Conservation (phyloP, 2,113 vertebrate species). For the Boleophthalmus pectinirostris region DNA sequence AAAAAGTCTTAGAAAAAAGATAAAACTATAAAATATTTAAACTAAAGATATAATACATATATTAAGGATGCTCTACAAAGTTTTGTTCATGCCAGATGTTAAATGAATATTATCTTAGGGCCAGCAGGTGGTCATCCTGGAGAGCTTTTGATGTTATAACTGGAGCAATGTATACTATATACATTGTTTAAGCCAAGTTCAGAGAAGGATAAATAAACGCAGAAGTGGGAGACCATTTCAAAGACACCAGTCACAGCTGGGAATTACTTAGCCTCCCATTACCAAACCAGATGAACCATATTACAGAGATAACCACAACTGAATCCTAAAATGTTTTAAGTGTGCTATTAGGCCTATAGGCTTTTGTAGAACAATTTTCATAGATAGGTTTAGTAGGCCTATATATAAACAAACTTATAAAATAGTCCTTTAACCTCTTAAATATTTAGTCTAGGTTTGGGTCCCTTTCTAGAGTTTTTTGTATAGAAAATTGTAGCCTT, state of each 20-base stretch:
- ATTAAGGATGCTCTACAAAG: neutral
- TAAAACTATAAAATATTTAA: neutral
- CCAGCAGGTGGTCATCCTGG: neutral
- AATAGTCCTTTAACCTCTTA: neutral
- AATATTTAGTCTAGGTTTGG: neutral
- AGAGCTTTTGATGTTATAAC: constrained; percentile 31
- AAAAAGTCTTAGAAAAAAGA: neutral
- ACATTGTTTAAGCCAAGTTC: constrained; percentile 16
- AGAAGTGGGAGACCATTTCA: constrained; percentile 43
- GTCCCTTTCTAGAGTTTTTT: neutral
- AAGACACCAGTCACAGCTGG: constrained; percentile 42
- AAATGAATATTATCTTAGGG: constrained; percentile 12
- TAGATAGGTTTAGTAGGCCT: too few relatives aligned
- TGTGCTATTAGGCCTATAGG: too few relatives aligned
- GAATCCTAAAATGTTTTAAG: too few relatives aligned
- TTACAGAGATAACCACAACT: neutral
- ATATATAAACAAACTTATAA: too few relatives aligned
- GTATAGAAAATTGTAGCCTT: neutral
- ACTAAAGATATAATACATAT: too few relatives aligned
- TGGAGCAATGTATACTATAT: constrained; percentile 4
- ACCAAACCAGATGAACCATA: neutral
- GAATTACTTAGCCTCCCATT: neutral
- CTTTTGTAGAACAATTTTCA: too few relatives aligned
- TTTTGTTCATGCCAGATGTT: constrained; percentile 10
- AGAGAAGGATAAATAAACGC: constrained; percentile 41